Percentiles rank a stretch among this genome's conserved stretches.
These are phyloP conservation scores for Paelopatides confundens DNA, from an alignment of 53 echinoderm and acorn worm species.

Conservation along the genomic window DNA sequence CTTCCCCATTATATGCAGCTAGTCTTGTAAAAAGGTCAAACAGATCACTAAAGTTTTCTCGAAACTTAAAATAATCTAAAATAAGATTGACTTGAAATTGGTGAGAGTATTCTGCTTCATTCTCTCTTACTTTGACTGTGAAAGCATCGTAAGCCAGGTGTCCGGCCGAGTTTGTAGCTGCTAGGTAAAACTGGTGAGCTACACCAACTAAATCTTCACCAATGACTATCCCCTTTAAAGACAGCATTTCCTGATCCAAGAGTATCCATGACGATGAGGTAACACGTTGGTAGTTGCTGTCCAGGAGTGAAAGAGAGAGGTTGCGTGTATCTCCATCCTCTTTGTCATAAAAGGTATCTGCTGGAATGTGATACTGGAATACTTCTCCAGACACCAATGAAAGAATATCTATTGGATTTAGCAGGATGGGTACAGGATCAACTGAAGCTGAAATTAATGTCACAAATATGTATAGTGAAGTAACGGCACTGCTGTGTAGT, in stretches of 20 bases:
- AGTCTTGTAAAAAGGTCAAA: conserved; percentile 38
- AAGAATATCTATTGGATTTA: conserved; percentile 68
- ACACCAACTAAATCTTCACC: conserved; percentile 17
- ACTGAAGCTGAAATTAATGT: neutral
- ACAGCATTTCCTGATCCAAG: conserved; percentile 44
- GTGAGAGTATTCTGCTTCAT: conserved; percentile 53
- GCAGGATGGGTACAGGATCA: conserved; percentile 34
- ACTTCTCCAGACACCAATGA: conserved; percentile 48
- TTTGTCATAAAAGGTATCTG: conserved; percentile 70
- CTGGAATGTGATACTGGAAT: conserved; percentile 64
- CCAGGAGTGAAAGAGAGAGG: conserved; percentile 56
- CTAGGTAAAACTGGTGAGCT: conserved; percentile 51
- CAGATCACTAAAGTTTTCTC: conserved; percentile 47
- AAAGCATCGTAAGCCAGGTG: conserved; percentile 69
- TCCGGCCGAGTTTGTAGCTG: conserved; percentile 70
- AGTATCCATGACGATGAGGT: conserved; percentile 64
- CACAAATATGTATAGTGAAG: too few species aligned
- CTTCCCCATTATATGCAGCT: conserved; percentile 45
- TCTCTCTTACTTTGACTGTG: conserved; percentile 46
- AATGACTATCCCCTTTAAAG: conserved; percentile 59
- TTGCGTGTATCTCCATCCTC: conserved; percentile 75
- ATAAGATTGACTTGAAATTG: conserved; percentile 56
- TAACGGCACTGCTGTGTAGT: too few species aligned
- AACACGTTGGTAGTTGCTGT: conserved; percentile 40
- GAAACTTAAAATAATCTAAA: conserved; percentile 55